Percentiles rank a stretch among this genome's conserved stretches.
Evolutionary conservation across 2,113 vertebrate species (phyloP).

Genomic region (Ellobius talpinus): DNA sequence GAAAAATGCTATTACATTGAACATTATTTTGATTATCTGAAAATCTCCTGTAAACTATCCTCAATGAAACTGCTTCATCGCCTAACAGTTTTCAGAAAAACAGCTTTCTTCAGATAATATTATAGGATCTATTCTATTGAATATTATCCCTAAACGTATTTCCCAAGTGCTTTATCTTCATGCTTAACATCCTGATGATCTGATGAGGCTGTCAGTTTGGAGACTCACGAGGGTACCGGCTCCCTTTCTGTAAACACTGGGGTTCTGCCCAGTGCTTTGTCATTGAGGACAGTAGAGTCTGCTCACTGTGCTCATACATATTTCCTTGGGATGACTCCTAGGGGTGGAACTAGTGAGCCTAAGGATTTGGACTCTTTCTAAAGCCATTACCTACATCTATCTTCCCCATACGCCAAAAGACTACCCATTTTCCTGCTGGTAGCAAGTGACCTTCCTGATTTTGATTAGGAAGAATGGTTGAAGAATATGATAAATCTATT

Average conservation of each 20-base stretch:
- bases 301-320: neutral
- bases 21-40: slow-evolving; percentile 25
- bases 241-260: neutral
- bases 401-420: neutral
- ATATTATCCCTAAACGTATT: neutral
- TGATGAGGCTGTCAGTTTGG: neutral
- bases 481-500: neutral
- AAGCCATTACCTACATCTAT: neutral
- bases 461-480: neutral
- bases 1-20: slow-evolving; percentile 21
- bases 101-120: neutral
- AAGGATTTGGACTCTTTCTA: neutral
- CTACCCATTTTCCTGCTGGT: neutral
- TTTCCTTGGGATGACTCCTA: neutral
- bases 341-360: neutral
- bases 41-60: neutral
- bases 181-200: neutral
- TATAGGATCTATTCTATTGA: neutral
- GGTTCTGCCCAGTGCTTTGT: neutral
- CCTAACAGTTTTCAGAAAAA: slow-evolving; percentile 40
- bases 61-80: slow-evolving; percentile 33
- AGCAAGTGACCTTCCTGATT: neutral
- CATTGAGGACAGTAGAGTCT: neutral
- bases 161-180: slow-evolving; percentile 12
- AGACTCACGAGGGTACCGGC: neutral